Evolutionary conservation across 2,113 vertebrate species (phyloP), one percentile per base, ranked within the genome.

Genomic region (Plestiodon gilberti): DNA sequence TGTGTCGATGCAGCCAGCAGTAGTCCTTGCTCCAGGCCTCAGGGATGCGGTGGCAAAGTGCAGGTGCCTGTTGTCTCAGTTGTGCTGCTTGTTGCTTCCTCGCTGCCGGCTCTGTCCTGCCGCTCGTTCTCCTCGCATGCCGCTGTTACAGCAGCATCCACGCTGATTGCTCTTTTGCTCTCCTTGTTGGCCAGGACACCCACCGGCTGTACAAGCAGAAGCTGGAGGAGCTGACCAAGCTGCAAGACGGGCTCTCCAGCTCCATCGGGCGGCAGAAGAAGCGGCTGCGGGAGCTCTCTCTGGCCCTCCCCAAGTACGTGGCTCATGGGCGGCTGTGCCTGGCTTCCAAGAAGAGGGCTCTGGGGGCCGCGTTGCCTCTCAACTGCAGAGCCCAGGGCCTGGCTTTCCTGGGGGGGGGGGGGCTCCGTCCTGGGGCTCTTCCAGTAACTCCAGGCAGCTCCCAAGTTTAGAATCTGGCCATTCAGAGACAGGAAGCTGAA

Each of bases 171-270:
- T 35, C 0, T 8, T 20, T 10, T 0, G n/a, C 0, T 82, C 43
- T 90, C 20, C 67, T 74, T 70, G 70, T 6, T 71, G 22, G 18
- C 67, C 90, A 99, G 99, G 98, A 99, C 79, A 97, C 96, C 69
- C 98, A 99, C 90, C 96, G 90, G 85, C 94, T 95, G 59, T 99
- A 99, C 95, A 95, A 97, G 90, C 97, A 98, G 93, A 98, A 99
- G 89, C 94, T 99, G 1, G 97, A 98, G 89, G 98, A 99, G 92
- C 92, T 99, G 23, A 98, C 97, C 89, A 97, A 97, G 92, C 97
- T 99, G 6, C 99, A 99, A 92, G 96, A 93, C 0, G 96, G 69
- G 22, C 98, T 98, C 89, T 96, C 96, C 28, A 95, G 93, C 81
- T 97, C 97, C 85, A 97, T 99, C 4, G 13, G 94, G 0, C 90